Conservation (phyloP, 2,888 invertebrate genomes). For the Eristalis pertinax region DNA sequence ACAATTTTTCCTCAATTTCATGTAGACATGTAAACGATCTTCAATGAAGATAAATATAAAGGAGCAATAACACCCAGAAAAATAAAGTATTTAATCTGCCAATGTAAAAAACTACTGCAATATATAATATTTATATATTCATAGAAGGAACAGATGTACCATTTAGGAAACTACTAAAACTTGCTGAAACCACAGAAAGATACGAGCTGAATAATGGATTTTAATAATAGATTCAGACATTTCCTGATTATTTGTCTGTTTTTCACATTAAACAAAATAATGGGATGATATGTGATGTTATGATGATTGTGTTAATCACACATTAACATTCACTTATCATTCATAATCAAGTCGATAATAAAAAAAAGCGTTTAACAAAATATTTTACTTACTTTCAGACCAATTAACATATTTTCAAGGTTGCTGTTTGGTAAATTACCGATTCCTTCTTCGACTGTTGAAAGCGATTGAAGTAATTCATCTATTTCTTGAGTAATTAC, state of each 20-base stretch:
- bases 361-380: not conserved
- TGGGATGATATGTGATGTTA: conserved; percentile 37
- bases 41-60: too few species aligned
- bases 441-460: conserved; percentile 86
- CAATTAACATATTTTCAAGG: conserved; percentile 87
- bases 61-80: too few species aligned
- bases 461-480: conserved; percentile 86
- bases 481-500: conserved; percentile 86
- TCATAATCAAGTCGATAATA: not conserved
- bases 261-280: not conserved
- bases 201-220: conserved; percentile 14
- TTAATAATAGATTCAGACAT: too few species aligned
- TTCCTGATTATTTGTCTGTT: too few species aligned
- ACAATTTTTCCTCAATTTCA: too few species aligned
- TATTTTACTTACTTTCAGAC: conserved; percentile 86
- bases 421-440: conserved; percentile 87
- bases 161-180: conserved; percentile 47
- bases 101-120: too few species aligned
- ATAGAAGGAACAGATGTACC: too few species aligned
- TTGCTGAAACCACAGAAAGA: not conserved
- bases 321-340: conserved; percentile 42
- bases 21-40: too few species aligned
- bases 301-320: conserved; percentile 68
- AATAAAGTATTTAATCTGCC: too few species aligned
- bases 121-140: too few species aligned